Percentiles rank a stretch among this genome's conserved stretches.
phyloP scores from a whole-genome alignment of 2,888 invertebrate species.

The Tuta absoluta region DNA sequence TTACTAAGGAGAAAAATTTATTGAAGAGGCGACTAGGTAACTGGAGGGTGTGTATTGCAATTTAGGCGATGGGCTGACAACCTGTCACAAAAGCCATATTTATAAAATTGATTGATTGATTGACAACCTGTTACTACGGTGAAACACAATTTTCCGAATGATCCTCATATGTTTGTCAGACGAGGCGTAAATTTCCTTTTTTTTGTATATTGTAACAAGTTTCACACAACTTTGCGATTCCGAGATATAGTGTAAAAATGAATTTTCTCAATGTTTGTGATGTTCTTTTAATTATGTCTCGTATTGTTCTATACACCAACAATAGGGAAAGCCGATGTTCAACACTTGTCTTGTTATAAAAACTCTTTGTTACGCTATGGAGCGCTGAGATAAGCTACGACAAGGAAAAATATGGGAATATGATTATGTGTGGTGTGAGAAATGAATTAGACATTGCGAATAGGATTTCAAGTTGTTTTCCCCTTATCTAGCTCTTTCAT shows the following conservation, averaged over 20 bases:
- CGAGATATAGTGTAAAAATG: not conserved
- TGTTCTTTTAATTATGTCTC: not conserved
- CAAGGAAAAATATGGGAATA: constrained; percentile 2
- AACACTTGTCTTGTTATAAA: not conserved
- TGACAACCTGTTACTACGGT: no score
- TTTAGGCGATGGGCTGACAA: no score
- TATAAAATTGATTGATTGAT: no score
- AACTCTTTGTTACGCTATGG: constrained; percentile 8
- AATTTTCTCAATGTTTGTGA: not conserved
- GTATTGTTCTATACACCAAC: not conserved
- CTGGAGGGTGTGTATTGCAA: no score
- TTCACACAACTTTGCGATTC: not conserved
- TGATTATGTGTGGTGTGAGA: constrained; percentile 8
- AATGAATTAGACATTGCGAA: not conserved
- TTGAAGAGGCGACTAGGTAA: no score
- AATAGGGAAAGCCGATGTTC: constrained; percentile 10
- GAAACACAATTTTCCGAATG: no score
- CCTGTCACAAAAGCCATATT: no score
- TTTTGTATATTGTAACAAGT: not conserved
- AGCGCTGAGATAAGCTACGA: constrained; percentile 4
- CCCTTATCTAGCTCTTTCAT: not conserved
- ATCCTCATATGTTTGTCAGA: no score
- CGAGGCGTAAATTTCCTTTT: no score
- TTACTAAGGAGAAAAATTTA: no score
- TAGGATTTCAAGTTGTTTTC: not conserved